These are phyloP conservation scores for Arbacia lixula DNA, from an alignment of 53 echinoderm and acorn worm species.

Conservation along the genomic window DNA sequence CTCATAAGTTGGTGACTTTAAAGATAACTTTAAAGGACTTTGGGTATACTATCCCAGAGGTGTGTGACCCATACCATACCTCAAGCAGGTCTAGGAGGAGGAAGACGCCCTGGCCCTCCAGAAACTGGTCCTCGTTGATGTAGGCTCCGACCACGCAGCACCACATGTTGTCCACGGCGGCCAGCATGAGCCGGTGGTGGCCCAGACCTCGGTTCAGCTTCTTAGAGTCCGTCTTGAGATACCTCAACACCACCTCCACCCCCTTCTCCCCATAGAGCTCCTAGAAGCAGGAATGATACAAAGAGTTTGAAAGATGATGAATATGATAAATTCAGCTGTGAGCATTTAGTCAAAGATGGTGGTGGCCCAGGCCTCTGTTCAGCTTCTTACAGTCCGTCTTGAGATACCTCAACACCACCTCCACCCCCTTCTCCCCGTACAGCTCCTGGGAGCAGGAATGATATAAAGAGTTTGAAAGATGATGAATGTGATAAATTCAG, in stretches of 20 bases:
- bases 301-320: no score
- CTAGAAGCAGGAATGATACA: no score
- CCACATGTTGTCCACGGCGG: constrained; percentile 88
- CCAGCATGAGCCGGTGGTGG: constrained; percentile 90
- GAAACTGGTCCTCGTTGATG: constrained; percentile 89
- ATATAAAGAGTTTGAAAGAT: no score
- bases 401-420: constrained; percentile 83
- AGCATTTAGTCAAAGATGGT: no score
- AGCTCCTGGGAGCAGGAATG: no score
- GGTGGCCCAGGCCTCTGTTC: constrained; percentile 81
- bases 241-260: constrained; percentile 82
- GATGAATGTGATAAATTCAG: no score
- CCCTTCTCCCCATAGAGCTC: constrained; percentile 89
- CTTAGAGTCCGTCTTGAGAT: constrained; percentile 81
- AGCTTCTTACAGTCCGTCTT: constrained; percentile 85
- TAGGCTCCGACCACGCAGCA: constrained; percentile 85
- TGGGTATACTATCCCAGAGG: no score
- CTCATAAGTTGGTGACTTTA: no score
- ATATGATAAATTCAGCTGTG: no score
- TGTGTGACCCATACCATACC: no score
- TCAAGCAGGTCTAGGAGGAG: constrained; percentile 82
- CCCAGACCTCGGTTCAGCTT: constrained; percentile 89
- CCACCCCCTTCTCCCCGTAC: constrained; percentile 88
- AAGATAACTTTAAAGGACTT: no score
- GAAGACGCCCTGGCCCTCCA: constrained; percentile 88